phyloP scores from a whole-genome alignment of 2,888 invertebrate genomes.

The Gasteruption jaculator region DNA sequence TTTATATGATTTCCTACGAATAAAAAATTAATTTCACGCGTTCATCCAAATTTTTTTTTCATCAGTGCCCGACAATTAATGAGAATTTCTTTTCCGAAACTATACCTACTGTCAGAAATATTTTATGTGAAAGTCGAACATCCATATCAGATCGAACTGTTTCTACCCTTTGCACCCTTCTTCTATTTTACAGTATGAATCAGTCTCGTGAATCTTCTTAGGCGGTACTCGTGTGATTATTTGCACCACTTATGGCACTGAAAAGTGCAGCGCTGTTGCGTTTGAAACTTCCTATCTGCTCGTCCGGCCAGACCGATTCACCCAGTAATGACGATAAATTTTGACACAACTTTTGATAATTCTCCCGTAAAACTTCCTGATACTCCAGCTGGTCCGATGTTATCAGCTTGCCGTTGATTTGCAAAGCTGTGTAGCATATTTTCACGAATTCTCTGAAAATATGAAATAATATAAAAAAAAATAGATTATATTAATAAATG shows the following conservation, averaged over 20 bases:
- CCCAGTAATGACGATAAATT: slow-evolving; percentile 71
- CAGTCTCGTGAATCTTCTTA: slow-evolving; percentile 46
- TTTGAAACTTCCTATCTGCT: slow-evolving; percentile 61
- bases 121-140: no score
- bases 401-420: slow-evolving; percentile 85
- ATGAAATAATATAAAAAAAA: slow-evolving; percentile 12
- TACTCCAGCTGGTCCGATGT: slow-evolving; percentile 87
- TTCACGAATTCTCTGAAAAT: slow-evolving; percentile 79
- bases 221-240: slow-evolving; percentile 76
- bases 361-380: slow-evolving; percentile 81
- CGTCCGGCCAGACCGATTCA: slow-evolving; percentile 65
- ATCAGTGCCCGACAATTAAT: no score
- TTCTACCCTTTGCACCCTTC: no score
- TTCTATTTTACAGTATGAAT: no score
- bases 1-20: no score
- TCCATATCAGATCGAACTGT: no score
- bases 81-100: no score
- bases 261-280: slow-evolving; percentile 76
- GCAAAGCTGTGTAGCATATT: slow-evolving; percentile 84
- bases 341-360: slow-evolving; percentile 81
- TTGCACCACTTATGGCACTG: slow-evolving; percentile 75
- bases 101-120: no score
- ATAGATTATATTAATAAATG: background rate
- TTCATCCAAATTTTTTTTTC: no score
- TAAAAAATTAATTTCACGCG: no score